These are phyloP conservation scores for Arothron firmamentum DNA, from an alignment of 2,113 vertebrate genomes.

Conservation along the genomic window DNA sequence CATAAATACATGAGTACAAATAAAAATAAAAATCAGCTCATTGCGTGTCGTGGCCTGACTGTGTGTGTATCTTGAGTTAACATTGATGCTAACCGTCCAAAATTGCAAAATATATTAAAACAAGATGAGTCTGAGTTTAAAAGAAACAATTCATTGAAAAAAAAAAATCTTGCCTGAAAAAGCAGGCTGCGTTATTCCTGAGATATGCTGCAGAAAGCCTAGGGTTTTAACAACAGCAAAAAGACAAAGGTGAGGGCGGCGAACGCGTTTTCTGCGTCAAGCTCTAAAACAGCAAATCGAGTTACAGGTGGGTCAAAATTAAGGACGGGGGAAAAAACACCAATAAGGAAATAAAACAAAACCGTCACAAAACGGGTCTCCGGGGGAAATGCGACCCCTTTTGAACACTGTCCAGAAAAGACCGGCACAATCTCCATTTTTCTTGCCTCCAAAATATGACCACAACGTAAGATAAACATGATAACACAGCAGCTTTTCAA, in stretches of 20 bases:
- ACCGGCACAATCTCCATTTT: constrained; percentile 44
- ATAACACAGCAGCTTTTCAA: constrained; percentile 38
- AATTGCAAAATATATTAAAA: constrained; percentile 16
- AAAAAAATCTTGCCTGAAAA: constrained; percentile 35
- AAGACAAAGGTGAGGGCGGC: constrained; percentile 33
- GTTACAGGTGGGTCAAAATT: constrained; percentile 22
- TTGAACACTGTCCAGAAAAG: constrained; percentile 50
- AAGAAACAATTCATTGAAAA: constrained; percentile 16
- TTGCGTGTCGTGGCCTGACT: no score
- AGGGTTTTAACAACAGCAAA: constrained; percentile 25
- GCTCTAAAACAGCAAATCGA: constrained; percentile 30
- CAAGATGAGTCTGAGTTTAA: constrained; percentile 20
- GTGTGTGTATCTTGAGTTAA: no score
- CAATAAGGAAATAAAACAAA: constrained; percentile 39
- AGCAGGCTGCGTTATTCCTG: constrained; percentile 36
- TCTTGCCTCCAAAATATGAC: constrained; percentile 42
- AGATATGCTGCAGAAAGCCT: constrained; percentile 33
- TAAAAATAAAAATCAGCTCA: constrained; percentile 7
- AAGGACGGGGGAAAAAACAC: constrained; percentile 2
- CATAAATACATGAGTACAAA: not conserved
- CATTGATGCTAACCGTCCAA: constrained; percentile 1
- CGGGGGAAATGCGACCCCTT: constrained; percentile 41
- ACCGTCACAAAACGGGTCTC: constrained; percentile 45
- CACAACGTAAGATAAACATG: constrained; percentile 34
- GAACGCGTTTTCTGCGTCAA: constrained; percentile 27